These are phyloP conservation scores for Andrena camellia DNA, from an alignment of 2,888 invertebrate species.

Conservation along the genomic window DNA sequence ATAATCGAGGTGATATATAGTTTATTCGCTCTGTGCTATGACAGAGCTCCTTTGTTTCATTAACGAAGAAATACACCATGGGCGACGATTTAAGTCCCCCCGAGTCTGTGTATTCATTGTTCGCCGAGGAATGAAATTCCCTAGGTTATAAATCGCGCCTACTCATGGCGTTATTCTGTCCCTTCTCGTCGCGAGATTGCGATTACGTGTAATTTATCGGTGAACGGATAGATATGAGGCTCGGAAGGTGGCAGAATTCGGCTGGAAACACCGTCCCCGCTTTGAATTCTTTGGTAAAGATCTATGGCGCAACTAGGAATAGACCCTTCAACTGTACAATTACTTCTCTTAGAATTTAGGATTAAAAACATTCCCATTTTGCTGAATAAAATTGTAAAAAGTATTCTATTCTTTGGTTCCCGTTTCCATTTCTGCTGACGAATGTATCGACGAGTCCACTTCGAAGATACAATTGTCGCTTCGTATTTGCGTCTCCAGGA, in stretches of 20 bases:
- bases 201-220: constrained; percentile 23
- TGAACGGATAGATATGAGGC: background rate
- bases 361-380: background rate
- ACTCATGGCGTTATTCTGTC: background rate
- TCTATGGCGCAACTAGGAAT: background rate
- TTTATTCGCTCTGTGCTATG: too few relatives aligned
- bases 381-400: too few relatives aligned
- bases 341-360: background rate
- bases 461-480: too few relatives aligned
- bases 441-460: too few relatives aligned
- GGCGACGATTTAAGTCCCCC: constrained; percentile 27
- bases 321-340: background rate
- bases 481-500: too few relatives aligned
- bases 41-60: constrained; percentile 13
- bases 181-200: background rate
- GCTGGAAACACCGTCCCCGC: background rate
- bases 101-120: constrained; percentile 27
- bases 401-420: too few relatives aligned
- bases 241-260: constrained; percentile 7
- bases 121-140: constrained; percentile 15
- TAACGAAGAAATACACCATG: constrained; percentile 24
- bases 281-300: constrained; percentile 5
- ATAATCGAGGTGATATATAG: too few relatives aligned
- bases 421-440: too few relatives aligned
- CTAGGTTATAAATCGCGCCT: constrained; percentile 25